Conservation (phyloP, 2,113 vertebrate species). For the Oryzias curvinotus region DNA sequence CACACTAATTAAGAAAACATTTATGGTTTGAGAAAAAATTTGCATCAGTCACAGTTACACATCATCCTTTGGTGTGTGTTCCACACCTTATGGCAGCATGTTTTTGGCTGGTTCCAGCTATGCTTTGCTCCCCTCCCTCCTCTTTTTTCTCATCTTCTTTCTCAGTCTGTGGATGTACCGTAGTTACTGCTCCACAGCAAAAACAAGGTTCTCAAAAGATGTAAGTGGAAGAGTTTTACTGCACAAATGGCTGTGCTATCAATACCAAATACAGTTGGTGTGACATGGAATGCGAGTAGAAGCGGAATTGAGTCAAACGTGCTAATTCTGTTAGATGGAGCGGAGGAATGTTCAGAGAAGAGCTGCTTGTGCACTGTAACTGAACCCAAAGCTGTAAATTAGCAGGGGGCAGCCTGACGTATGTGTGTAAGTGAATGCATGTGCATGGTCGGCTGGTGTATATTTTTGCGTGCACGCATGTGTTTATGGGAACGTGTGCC, state of each 20-base stretch:
- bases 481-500: constrained; percentile 55
- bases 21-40: constrained; percentile 56
- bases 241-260: constrained; percentile 26
- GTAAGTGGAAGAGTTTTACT: constrained; percentile 34
- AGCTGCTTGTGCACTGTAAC: constrained; percentile 47
- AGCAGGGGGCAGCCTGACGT: constrained; percentile 55
- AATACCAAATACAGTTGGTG: constrained; percentile 23
- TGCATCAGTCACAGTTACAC: constrained; percentile 55
- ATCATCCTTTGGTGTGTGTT: constrained; percentile 38
- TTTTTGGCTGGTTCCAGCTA: constrained; percentile 42
- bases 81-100: constrained; percentile 53
- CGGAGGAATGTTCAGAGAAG: constrained; percentile 40
- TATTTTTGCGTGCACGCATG: constrained; percentile 36
- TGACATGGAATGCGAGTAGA: constrained; percentile 30
- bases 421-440: constrained; percentile 28
- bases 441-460: constrained; percentile 41
- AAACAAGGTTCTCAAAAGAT: constrained; percentile 15
- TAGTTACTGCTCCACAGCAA: constrained; percentile 24
- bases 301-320: constrained; percentile 41
- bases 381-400: constrained; percentile 56
- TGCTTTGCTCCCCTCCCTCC: background rate
- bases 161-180: constrained; percentile 28
- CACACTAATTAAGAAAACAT: constrained; percentile 58
- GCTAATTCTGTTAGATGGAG: constrained; percentile 50
- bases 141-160: constrained; percentile 15